These are phyloP conservation scores for Ispidina picta DNA, from an alignment of 2,797 vertebrate species.

Conservation along the genomic window DNA sequence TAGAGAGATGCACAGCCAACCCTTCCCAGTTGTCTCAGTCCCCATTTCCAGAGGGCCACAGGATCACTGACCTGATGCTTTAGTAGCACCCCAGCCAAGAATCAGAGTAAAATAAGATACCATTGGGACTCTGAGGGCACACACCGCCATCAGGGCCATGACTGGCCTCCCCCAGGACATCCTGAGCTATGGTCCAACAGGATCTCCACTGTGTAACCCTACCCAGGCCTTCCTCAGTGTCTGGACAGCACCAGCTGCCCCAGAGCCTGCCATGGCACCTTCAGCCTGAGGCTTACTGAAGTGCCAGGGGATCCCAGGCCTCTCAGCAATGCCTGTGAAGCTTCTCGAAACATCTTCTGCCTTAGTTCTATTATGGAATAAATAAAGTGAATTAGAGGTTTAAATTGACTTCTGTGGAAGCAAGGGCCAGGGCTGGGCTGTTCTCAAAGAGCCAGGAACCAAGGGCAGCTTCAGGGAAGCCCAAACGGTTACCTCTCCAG, in stretches of 20 bases:
- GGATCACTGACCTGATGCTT: not conserved
- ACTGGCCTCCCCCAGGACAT: not conserved
- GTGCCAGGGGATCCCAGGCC: rapidly evolving
- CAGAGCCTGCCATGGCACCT: not conserved
- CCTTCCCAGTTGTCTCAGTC: not conserved
- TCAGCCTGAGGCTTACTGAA: not conserved
- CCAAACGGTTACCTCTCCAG: rapidly evolving
- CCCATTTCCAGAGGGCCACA: not conserved
- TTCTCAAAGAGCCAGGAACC: rapidly evolving
- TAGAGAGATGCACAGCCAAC: too few species aligned
- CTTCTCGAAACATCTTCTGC: not conserved
- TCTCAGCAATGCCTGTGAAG: not conserved
- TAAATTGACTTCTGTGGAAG: not conserved
- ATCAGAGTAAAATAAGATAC: not conserved
- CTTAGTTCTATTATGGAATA: not conserved
- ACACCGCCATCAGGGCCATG: not conserved
- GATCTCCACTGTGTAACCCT: not conserved
- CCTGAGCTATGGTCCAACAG: rapidly evolving
- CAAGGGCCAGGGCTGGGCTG: not conserved
- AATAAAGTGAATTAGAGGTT: not conserved
- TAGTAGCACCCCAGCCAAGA: not conserved
- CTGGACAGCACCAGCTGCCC: not conserved
- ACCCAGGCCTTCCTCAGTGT: rapidly evolving
- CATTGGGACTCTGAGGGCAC: not conserved
- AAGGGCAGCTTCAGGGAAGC: not conserved